Base-by-base conservation (phyloP, 2,888 invertebrate species). In the Drosophila algonquin region DNA sequence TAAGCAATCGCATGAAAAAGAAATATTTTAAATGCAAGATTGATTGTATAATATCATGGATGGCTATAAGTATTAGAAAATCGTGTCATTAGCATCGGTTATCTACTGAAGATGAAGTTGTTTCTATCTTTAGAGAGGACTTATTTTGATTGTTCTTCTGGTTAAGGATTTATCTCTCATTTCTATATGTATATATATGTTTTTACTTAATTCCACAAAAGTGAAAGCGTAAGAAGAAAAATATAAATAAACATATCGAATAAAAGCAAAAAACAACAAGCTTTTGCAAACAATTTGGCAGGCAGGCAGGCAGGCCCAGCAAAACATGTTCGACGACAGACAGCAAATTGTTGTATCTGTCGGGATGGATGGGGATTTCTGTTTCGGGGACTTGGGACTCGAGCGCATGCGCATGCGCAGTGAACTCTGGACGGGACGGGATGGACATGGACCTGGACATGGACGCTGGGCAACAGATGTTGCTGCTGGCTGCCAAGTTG, bases 391-490 rank as follows among this genome's bases (percentile, higher is more conserved):
- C 45, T 52, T 52, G 63, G 32, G 6, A 9, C 44, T 47, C 40
- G 18, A n/a, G 59, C 48, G 56, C 62, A 53, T n/a, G 59, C 48
- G 55, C 62, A 53, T 60, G 56, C 35, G 52, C 56, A 32, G 32
- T 59, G 57, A 60, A 72, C 55, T 51, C 47, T 72, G 62, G 54
- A 72, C 53, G 46, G 62, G 54, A 72, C 53, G 46, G 40, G n/a
- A 40, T 47, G 64, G n/a, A 30, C 35, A 16, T 57, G 58, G 44
- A 50, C 47, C 5, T 47, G 64, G n/a, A 30, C 35, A 14, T 57
- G 58, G 44, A 50, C 47, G 14, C 65, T 78, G 70, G 77, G 75
- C 84, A 76, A 76, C 82, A 83, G 82, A 81, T 83, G 82, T 79
- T 84, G 64, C 60, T 58, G 63, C 53, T 62, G 71, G 57, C 81